Conservation (phyloP, 2,113 vertebrate species). For the Protobothrops mucrosquamatus region DNA sequence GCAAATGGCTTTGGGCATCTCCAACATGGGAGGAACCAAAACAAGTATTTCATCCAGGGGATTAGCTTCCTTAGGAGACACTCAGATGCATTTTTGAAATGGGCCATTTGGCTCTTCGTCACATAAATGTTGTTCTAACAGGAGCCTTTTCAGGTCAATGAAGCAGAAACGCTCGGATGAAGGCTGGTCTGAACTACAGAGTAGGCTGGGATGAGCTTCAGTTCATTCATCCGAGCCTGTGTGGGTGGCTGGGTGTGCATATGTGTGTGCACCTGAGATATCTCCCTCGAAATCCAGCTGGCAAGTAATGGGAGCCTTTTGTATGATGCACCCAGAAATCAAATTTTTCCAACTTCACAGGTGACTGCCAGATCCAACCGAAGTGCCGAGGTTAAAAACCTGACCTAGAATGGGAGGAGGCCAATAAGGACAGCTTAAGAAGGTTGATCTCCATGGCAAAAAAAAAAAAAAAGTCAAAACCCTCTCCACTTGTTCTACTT, state of each 20-base stretch:
- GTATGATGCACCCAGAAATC: background rate
- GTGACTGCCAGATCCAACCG: background rate
- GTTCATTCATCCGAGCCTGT: background rate
- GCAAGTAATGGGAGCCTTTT: background rate
- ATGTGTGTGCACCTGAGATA: background rate
- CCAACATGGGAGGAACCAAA: background rate
- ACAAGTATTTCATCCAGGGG: background rate
- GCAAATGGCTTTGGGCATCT: background rate
- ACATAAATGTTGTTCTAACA: background rate
- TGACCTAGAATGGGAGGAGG: background rate
- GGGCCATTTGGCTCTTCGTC: background rate
- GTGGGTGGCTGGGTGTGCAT: background rate
- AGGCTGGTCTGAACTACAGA: background rate
- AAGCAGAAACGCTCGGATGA: background rate
- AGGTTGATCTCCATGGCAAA: background rate
- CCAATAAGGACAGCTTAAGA: background rate
- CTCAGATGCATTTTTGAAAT: background rate
- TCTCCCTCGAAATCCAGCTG: background rate
- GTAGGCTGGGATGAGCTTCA: background rate
- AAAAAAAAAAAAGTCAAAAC: background rate
- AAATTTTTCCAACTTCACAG: background rate
- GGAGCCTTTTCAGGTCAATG: background rate
- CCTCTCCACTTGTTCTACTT: background rate
- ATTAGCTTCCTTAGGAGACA: background rate
- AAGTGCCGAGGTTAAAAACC: background rate